Evolutionary conservation across 1,140 invertebrate species (phyloP).

Genomic region (Caenorhabditis brenneri): DNA sequence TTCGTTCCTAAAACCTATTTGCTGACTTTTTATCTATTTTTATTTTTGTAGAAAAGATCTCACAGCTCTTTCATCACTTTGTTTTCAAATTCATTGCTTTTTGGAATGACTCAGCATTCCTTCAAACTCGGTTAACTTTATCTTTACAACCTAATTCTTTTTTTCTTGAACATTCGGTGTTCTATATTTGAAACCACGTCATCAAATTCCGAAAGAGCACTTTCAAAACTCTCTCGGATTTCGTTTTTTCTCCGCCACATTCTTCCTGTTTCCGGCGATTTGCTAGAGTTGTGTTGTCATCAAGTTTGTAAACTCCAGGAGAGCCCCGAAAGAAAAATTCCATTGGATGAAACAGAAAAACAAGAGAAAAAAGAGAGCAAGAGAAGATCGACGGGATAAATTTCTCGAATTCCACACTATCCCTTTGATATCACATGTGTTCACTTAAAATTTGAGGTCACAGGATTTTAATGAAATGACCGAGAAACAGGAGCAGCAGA

Average conservation of each 20-base stretch:
- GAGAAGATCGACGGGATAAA: neutral
- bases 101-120: neutral
- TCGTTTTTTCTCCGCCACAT: conserved; percentile 19
- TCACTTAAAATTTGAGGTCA: neutral
- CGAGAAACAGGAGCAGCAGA: neutral
- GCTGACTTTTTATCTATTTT: too few species aligned
- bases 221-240: neutral
- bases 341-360: neutral
- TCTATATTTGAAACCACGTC: neutral
- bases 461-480: neutral
- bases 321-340: neutral
- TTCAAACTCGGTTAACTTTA: too few species aligned
- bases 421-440: conserved; percentile 28
- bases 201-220: neutral
- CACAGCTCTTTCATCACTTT: too few species aligned
- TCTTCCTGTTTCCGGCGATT: neutral
- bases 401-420: conserved; percentile 29
- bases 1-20: too few species aligned
- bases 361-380: neutral
- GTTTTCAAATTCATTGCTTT: neutral
- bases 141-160: neutral
- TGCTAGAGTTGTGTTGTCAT: conserved; percentile 18
- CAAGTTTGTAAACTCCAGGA: neutral
- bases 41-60: too few species aligned
- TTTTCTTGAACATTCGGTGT: neutral